Evolutionary conservation across 2,888 invertebrate species (phyloP).

Genomic region (Dicyrtomina minuta): DNA sequence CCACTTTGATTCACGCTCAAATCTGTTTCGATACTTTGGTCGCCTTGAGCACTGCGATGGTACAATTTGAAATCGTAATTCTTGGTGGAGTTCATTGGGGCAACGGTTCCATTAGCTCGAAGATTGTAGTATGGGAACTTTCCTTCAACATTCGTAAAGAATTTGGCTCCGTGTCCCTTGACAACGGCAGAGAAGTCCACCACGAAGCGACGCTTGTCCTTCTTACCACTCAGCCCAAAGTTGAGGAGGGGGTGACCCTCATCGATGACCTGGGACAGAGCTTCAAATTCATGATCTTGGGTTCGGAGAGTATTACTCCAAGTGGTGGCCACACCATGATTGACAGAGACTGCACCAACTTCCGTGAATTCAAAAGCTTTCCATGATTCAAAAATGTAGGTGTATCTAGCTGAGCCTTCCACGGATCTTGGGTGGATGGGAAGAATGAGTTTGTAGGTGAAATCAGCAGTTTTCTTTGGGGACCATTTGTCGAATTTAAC

Average conservation of each 20-base stretch:
- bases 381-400: slow-evolving; percentile 39
- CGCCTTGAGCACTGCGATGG: slow-evolving; percentile 23
- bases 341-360: slow-evolving; percentile 36
- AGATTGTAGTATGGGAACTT: slow-evolving; percentile 25
- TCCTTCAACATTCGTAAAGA: slow-evolving; percentile 38
- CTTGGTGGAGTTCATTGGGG: background rate
- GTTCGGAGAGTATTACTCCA: slow-evolving; percentile 38
- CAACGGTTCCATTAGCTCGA: slow-evolving; percentile 16
- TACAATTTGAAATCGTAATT: slow-evolving; percentile 19
- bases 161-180: slow-evolving; percentile 4
- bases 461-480: slow-evolving; percentile 44
- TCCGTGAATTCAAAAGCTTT: slow-evolving; percentile 47
- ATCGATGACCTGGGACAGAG: slow-evolving; percentile 34
- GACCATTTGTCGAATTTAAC: slow-evolving; percentile 43
- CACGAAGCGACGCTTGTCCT: slow-evolving; percentile 17
- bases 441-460: slow-evolving; percentile 45
- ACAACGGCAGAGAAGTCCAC: slow-evolving; percentile 5
- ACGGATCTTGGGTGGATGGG: slow-evolving; percentile 36
- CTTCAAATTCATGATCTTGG: slow-evolving; percentile 46
- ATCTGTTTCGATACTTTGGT: slow-evolving; percentile 22
- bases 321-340: slow-evolving; percentile 38
- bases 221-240: slow-evolving; percentile 39
- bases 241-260: slow-evolving; percentile 36
- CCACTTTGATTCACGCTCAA: slow-evolving; percentile 7
- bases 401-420: slow-evolving; percentile 35